A percentile compares a stretch with the other conserved stretches of the same genome.
phyloP scores from a whole-genome alignment of 1,140 invertebrate species.

The Diabrotica undecimpunctata region DNA sequence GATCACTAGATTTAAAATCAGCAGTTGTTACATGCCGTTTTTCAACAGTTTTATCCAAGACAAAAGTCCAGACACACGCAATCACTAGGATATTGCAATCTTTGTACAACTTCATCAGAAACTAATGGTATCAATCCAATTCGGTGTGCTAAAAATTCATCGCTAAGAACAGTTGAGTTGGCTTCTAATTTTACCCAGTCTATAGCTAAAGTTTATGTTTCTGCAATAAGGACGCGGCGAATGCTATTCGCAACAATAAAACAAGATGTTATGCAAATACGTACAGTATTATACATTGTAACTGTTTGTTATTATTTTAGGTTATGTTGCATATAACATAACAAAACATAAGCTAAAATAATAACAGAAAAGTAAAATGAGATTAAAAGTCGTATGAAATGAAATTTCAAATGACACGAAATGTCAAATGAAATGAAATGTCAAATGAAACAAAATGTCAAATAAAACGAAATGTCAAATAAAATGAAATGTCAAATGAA shows the following conservation, averaged over 20 bases:
- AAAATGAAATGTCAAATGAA: no score
- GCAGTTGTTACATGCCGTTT: slow-evolving; percentile 95
- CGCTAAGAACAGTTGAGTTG: slow-evolving; percentile 96
- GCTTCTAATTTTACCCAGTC: slow-evolving; percentile 99
- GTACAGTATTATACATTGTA: not conserved
- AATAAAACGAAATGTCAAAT: no score
- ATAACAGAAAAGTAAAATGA: no score
- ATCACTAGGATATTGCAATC: slow-evolving; percentile 57
- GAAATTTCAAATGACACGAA: no score
- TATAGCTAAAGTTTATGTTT: slow-evolving; percentile 96
- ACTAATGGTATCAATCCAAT: slow-evolving; percentile 97
- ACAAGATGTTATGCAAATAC: slow-evolving; percentile 38
- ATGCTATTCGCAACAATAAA: slow-evolving; percentile 94
- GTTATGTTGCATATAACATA: no score
- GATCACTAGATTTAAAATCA: slow-evolving; percentile 89
- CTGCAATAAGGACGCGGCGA: slow-evolving; percentile 94
- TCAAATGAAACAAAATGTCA: no score
- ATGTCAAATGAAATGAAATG: no score
- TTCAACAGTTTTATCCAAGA: slow-evolving; percentile 86
- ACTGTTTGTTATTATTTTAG: not conserved
- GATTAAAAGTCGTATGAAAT: no score
- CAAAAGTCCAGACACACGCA: slow-evolving; percentile 97
- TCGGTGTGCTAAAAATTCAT: slow-evolving; percentile 97
- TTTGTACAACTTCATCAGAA: slow-evolving; percentile 80
- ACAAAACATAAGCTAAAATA: no score